These are phyloP conservation scores for Nylanderia fulva DNA, from an alignment of 1,140 invertebrate species.

Conservation along the genomic window DNA sequence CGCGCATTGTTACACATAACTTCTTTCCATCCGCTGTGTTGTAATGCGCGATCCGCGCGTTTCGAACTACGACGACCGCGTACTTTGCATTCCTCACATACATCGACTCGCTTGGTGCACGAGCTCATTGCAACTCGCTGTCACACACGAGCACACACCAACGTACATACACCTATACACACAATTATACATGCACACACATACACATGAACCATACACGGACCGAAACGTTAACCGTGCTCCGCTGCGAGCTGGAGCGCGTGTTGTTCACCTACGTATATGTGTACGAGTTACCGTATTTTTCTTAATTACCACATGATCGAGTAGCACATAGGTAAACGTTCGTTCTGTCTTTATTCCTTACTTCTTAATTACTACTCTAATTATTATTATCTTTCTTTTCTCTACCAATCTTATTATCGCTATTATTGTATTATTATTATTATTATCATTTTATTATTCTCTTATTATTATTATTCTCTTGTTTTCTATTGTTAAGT, in stretches of 20 bases:
- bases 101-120: slow-evolving; percentile 46
- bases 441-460: slow-evolving; percentile 32
- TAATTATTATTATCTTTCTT: slow-evolving; percentile 47
- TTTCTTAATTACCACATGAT: slow-evolving; percentile 58
- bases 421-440: slow-evolving; percentile 55
- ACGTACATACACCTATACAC: neutral
- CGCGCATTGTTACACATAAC: slow-evolving; percentile 73
- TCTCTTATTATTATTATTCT: slow-evolving; percentile 37
- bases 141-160: slow-evolving; percentile 7
- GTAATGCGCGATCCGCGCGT: slow-evolving; percentile 66
- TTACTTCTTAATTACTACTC: slow-evolving; percentile 38
- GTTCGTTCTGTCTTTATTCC: slow-evolving; percentile 42
- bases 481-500: slow-evolving; percentile 64
- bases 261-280: slow-evolving; percentile 39
- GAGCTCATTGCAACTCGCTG: slow-evolving; percentile 18
- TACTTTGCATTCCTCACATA: slow-evolving; percentile 68
- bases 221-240: slow-evolving; percentile 24
- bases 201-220: slow-evolving; percentile 39
- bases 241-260: neutral
- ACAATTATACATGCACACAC: neutral
- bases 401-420: slow-evolving; percentile 50
- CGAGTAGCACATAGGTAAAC: slow-evolving; percentile 51
- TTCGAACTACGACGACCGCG: slow-evolving; percentile 65
- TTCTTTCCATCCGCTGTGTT: slow-evolving; percentile 65
- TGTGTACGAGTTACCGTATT: slow-evolving; percentile 76